Conservation (phyloP, 1,140 invertebrate species). For the Hormaphis cornu region DNA sequence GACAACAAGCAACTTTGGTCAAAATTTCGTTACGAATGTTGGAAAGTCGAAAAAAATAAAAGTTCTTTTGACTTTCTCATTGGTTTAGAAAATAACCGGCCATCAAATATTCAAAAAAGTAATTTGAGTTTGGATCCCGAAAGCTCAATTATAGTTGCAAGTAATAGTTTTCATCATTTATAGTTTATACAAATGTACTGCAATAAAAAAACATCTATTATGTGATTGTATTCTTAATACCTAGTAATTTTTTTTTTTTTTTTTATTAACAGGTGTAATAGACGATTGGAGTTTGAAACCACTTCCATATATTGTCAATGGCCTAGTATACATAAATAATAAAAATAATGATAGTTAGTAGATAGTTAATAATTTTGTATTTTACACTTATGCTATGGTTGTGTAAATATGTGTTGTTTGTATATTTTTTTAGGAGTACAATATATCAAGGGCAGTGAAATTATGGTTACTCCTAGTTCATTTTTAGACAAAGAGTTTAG, state of each 20-base stretch:
- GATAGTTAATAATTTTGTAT: background rate
- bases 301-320: conserved; percentile 13
- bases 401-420: background rate
- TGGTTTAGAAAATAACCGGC: background rate
- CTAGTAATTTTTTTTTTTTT: background rate
- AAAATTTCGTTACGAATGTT: background rate
- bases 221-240: too few relatives aligned
- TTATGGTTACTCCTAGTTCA: background rate
- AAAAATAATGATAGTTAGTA: background rate
- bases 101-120: background rate
- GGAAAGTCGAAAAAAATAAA: background rate
- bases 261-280: background rate
- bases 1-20: background rate
- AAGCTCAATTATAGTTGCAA: background rate
- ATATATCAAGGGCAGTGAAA: background rate
- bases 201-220: too few relatives aligned
- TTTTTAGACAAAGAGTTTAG: conserved; percentile 15
- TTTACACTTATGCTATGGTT: background rate
- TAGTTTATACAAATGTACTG: too few relatives aligned
- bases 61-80: background rate
- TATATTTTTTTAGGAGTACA: background rate
- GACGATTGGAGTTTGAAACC: background rate
- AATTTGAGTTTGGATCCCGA: background rate
- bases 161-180: conserved; percentile 1
- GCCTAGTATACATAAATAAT: background rate